phyloP scores from a whole-genome alignment of 2,113 vertebrate genomes.

The Pelmatolapia mariae region DNA sequence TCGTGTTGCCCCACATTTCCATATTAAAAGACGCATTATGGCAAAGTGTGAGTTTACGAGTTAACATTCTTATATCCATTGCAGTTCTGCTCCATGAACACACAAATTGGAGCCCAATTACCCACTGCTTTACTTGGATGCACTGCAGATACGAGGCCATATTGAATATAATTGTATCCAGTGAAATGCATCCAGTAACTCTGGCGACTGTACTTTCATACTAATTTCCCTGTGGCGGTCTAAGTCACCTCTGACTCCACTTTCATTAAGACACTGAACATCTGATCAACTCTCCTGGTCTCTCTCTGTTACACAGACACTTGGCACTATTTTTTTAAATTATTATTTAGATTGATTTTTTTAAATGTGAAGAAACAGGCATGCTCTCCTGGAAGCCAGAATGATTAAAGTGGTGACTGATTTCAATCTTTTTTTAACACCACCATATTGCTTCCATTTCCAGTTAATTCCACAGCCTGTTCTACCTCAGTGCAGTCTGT shows the following conservation, averaged over 20 bases:
- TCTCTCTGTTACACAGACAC: background rate
- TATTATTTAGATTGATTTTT: background rate
- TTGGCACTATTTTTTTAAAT: background rate
- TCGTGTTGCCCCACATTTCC: conserved; percentile 1
- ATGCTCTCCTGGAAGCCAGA: background rate
- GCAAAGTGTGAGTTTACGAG: conserved; percentile 40
- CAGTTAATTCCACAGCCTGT: background rate
- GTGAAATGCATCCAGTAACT: conserved; percentile 58
- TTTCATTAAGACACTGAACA: conserved; percentile 14
- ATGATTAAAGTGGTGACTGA: conserved; percentile 1
- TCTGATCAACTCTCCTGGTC: background rate
- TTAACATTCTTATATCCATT: conserved; percentile 56
- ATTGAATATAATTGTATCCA: conserved; percentile 63
- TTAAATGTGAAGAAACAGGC: background rate
- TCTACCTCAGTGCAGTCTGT: background rate
- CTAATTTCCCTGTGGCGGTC: conserved; percentile 50
- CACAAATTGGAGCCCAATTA: conserved; percentile 72
- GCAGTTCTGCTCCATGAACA: conserved; percentile 63
- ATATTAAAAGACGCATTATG: conserved; percentile 39
- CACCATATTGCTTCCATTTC: background rate
- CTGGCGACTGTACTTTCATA: conserved; percentile 40
- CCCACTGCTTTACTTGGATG: conserved; percentile 62
- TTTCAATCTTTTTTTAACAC: background rate
- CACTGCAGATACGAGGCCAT: conserved; percentile 59
- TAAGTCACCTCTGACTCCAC: conserved; percentile 43